Conservation (phyloP, 1,140 invertebrate genomes). For the Choristoneura fumiferana region DNA sequence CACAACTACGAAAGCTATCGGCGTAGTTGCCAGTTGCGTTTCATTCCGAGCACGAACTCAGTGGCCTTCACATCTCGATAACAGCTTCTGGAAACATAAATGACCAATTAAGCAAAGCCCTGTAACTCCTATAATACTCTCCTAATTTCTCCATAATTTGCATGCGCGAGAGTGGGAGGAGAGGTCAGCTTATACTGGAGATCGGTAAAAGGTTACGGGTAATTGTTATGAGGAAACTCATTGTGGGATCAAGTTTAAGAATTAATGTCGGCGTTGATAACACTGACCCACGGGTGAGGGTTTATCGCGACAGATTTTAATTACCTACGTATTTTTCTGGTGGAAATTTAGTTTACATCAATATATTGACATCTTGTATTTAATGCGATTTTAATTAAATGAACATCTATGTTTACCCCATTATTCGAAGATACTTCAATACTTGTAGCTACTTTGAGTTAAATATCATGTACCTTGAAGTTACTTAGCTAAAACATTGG, state of each 20-base stretch:
- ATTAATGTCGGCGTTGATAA: background rate
- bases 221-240: conserved; percentile 9
- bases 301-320: background rate
- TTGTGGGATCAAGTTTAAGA: conserved; percentile 8
- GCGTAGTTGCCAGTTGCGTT: background rate
- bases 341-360: no score
- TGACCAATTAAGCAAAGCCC: background rate
- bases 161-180: background rate
- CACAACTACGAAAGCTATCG: background rate
- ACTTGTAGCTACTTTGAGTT: no score
- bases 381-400: no score
- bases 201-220: conserved; percentile 1
- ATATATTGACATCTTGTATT: no score
- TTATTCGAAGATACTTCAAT: no score
- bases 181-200: background rate
- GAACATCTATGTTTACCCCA: no score
- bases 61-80: conserved; percentile 1
- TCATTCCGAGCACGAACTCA: conserved; percentile 8
- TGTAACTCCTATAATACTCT: background rate
- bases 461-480: no score
- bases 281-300: background rate
- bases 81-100: conserved; percentile 1
- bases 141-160: background rate
- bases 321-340: background rate
- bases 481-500: no score